phyloP scores from a whole-genome alignment of 2,888 invertebrate genomes.

The Anticlea derivata region DNA sequence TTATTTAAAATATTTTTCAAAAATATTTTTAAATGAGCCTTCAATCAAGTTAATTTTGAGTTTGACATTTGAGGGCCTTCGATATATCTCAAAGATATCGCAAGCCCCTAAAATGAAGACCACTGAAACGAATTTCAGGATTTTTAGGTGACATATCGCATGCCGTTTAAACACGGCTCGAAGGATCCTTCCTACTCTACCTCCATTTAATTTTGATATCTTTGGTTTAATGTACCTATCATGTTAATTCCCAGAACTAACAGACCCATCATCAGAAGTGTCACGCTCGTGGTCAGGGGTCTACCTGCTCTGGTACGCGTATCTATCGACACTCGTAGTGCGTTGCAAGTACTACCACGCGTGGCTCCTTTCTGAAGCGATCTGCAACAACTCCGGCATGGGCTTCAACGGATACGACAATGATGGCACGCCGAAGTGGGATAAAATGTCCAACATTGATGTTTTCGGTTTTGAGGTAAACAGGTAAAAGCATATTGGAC shows the following conservation, averaged over 20 bases:
- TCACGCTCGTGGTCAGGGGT: constrained; percentile 76
- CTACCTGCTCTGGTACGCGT: constrained; percentile 86
- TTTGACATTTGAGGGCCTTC: too few species aligned
- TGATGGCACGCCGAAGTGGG: constrained; percentile 92
- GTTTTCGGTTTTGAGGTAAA: constrained; percentile 93
- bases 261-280: constrained; percentile 73
- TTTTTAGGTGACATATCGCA: too few species aligned
- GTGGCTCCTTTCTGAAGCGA: constrained; percentile 97
- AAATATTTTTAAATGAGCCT: too few species aligned
- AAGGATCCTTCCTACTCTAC: too few species aligned
- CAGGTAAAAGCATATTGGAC: too few species aligned
- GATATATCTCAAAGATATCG: too few species aligned
- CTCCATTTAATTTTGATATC: too few species aligned
- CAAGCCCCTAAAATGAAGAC: too few species aligned
- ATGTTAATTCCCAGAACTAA: constrained; percentile 54
- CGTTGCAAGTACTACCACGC: constrained; percentile 98
- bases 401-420: constrained; percentile 93
- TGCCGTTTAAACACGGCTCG: too few species aligned
- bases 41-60: too few species aligned
- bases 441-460: constrained; percentile 96
- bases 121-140: too few species aligned
- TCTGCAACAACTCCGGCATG: constrained; percentile 97
- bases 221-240: background rate
- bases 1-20: too few species aligned
- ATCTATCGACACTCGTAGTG: constrained; percentile 90